A percentile compares a stretch with the other conserved stretches of the same genome.
phyloP scores from a whole-genome alignment of 1,140 invertebrate genomes.

The Diorhabda sublineata region DNA sequence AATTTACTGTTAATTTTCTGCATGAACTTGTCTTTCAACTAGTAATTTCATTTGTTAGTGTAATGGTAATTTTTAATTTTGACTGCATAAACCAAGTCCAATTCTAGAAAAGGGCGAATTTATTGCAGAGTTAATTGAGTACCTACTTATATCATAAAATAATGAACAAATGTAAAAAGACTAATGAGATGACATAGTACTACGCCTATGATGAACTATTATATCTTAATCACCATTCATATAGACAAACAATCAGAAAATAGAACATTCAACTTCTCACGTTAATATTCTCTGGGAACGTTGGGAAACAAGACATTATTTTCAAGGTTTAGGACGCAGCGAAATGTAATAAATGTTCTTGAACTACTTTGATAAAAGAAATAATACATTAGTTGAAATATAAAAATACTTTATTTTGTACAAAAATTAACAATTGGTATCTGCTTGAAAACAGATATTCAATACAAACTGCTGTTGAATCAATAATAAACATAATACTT shows the following conservation, averaged over 20 bases:
- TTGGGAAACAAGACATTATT: slow-evolving; percentile 11
- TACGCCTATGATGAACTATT: too few species aligned
- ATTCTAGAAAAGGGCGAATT: too few species aligned
- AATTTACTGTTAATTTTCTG: too few species aligned
- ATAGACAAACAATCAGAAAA: background rate
- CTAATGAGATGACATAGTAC: too few species aligned
- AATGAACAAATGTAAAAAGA: too few species aligned
- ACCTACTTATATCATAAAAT: too few species aligned
- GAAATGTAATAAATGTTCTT: slow-evolving; percentile 29
- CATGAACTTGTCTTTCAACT: too few species aligned
- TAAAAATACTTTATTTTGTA: slow-evolving; percentile 22
- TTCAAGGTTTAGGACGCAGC: slow-evolving; percentile 22
- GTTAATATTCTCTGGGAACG: slow-evolving; percentile 8
- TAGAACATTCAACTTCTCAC: slow-evolving; percentile 1
- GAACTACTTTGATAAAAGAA: slow-evolving; percentile 24
- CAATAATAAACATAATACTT: slow-evolving; percentile 14
- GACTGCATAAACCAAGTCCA: too few species aligned
- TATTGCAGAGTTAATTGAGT: too few species aligned
- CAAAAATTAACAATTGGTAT: slow-evolving; percentile 12
- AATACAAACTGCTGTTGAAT: background rate
- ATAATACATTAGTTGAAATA: background rate
- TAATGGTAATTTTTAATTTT: too few species aligned
- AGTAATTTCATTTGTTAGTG: too few species aligned
- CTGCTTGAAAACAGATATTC: slow-evolving; percentile 14
- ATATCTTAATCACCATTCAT: background rate